phyloP scores from a whole-genome alignment of 1,140 invertebrate genomes.

The Ruditapes philippinarum region DNA sequence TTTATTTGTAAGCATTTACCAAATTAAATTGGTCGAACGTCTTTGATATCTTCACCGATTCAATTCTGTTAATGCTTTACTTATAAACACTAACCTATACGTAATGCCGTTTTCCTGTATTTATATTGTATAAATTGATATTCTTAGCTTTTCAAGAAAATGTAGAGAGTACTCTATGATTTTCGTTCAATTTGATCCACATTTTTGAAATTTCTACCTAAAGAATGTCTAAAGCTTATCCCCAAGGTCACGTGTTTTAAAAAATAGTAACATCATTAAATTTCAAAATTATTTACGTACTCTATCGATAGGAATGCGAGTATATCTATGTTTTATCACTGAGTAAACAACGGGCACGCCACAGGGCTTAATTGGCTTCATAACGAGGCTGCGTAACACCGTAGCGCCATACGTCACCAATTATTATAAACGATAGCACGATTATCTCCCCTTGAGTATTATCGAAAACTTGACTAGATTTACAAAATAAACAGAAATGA shows the following conservation, averaged over 20 bases:
- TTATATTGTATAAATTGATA: too few species aligned
- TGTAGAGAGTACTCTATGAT: too few species aligned
- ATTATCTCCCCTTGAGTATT: neutral
- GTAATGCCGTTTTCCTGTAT: too few species aligned
- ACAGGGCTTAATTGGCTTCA: neutral
- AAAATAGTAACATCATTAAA: neutral
- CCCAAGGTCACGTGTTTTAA: neutral
- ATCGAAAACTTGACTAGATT: constrained; percentile 9
- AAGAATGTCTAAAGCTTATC: too few species aligned
- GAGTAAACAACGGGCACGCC: constrained; percentile 34
- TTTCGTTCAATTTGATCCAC: too few species aligned
- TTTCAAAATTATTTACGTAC: neutral
- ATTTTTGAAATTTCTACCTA: too few species aligned
- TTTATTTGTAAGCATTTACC: too few species aligned
- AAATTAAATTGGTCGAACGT: too few species aligned
- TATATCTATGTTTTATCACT: constrained; percentile 5
- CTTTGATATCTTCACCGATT: too few species aligned
- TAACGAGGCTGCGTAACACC: neutral
- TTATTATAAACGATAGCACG: neutral
- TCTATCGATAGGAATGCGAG: neutral
- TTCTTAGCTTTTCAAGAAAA: too few species aligned
- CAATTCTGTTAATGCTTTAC: too few species aligned
- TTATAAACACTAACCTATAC: too few species aligned
- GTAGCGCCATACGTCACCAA: neutral
- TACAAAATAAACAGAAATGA: neutral